These are phyloP conservation scores for Caenorhabditis latens DNA, from an alignment of 1,140 invertebrate genomes.

Conservation along the genomic window DNA sequence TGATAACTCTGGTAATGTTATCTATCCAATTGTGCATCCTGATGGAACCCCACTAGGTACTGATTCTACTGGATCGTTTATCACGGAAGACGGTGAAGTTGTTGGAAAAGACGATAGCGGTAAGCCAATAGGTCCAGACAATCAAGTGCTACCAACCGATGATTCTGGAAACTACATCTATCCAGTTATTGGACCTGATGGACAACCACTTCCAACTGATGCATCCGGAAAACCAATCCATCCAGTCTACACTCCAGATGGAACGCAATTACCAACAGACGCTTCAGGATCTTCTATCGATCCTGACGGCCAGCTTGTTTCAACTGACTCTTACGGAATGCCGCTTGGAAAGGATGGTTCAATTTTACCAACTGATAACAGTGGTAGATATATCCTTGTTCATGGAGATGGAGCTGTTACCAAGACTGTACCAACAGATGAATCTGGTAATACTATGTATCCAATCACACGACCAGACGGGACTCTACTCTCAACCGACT, in stretches of 20 bases:
- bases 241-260: constrained; percentile 49
- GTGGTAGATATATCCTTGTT: constrained; percentile 39
- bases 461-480: constrained; percentile 60
- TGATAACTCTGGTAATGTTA: constrained; percentile 40
- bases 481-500: constrained; percentile 56
- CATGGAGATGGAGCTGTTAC: constrained; percentile 15
- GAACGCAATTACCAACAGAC: constrained; percentile 22
- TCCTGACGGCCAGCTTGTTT: constrained; percentile 28
- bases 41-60: constrained; percentile 60
- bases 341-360: constrained; percentile 52
- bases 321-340: constrained; percentile 55
- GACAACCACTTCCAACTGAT: constrained; percentile 58
- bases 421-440: constrained; percentile 55
- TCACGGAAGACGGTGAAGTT: constrained; percentile 54
- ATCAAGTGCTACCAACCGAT: constrained; percentile 57
- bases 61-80: constrained; percentile 49
- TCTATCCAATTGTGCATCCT: constrained; percentile 57
- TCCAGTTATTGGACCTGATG: constrained; percentile 51
- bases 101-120: constrained; percentile 49
- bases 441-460: constrained; percentile 40
- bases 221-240: constrained; percentile 57
- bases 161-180: constrained; percentile 59
- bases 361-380: constrained; percentile 45
- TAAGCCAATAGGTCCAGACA: constrained; percentile 14
- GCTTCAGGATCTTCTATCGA: constrained; percentile 7